Base-by-base conservation (phyloP, 1,140 invertebrate genomes). In the Lepidurus packardi region DNA sequence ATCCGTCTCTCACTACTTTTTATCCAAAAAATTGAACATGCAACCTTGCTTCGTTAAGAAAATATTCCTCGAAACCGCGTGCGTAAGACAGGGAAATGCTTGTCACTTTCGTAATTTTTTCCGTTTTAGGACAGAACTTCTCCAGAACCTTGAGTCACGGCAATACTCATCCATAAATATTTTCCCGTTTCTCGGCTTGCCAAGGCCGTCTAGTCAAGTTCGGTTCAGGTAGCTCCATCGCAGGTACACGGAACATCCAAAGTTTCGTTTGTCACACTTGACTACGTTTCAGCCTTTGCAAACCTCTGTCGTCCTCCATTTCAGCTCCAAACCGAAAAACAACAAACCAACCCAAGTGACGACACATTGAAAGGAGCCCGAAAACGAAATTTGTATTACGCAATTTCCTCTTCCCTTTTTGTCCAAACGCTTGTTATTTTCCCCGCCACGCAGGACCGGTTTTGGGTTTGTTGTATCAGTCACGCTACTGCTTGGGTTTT, bases 401-500 rank as follows among this genome's bases (percentile, higher is more conserved):
- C 53, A 9, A 65, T 65, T 65, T 65, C 53, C 53, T 65, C 16
- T 65, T 65, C n/a, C 25, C 25, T n/a, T 21, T 65, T 65, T 65
- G 21, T n/a, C 53, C 16, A n/a, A n/a, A 65, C 4, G 53, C 16
- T 65, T 16, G 53, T 65, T 65, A 21, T 65, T 65, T 65, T 65
- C 21, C 53, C 53, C 21, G 53, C 21, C 53, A 65, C 53, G 53
- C 16, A 7, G 53, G 53, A 65, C 53, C 53, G 53, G 53, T 65
- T 65, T 65, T 65, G 53, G 53, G 34, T 34, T 65, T 65, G 53
- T 65, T 65, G 53, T 65, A n/a, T 65, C 53, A 65, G 53, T 65
- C 53, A 65, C 53, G 53, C 53, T 65, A 65, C 21, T 65, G 53
- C 53, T 65, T 4, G 53, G 16, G 16, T 65, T 65, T 65, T 21